Conservation (phyloP, 2,888 invertebrate species). For the Rhogogaster chlorosoma region DNA sequence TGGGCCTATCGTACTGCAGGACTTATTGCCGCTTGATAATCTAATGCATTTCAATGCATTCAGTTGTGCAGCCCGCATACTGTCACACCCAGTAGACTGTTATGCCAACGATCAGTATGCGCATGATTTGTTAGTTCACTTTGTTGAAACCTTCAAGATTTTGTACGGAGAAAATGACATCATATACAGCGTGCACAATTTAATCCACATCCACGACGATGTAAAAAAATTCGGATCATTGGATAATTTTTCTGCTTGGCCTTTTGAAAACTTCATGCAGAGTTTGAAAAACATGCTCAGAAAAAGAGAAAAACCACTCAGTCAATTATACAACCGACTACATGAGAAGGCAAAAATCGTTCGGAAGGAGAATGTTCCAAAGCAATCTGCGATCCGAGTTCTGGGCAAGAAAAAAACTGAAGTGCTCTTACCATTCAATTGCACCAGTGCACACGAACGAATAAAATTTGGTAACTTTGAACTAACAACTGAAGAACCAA, state of each 20-base stretch:
- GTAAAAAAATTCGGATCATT: background rate
- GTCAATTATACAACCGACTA: background rate
- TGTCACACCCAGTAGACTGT: background rate
- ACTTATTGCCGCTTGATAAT: background rate
- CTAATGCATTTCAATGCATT: background rate
- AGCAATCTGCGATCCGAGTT: background rate
- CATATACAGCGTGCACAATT: conserved; percentile 7
- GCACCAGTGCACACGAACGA: background rate
- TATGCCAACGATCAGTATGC: background rate
- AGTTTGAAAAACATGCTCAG: background rate
- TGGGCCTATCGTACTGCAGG: background rate
- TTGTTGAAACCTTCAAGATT: background rate
- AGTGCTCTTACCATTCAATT: background rate
- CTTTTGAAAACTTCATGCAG: background rate
- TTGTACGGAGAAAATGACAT: background rate
- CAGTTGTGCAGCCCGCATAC: background rate
- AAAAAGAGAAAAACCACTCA: background rate
- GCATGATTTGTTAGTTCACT: background rate
- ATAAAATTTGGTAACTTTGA: background rate
- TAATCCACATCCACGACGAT: background rate
- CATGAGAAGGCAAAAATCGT: background rate
- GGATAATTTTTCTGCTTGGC: conserved; percentile 5
- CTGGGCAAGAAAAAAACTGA: background rate
- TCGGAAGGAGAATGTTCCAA: background rate
- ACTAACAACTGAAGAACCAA: background rate